Evolutionary conservation across 2,797 vertebrate species (phyloP).

Genomic region (Brotula barbata): DNA sequence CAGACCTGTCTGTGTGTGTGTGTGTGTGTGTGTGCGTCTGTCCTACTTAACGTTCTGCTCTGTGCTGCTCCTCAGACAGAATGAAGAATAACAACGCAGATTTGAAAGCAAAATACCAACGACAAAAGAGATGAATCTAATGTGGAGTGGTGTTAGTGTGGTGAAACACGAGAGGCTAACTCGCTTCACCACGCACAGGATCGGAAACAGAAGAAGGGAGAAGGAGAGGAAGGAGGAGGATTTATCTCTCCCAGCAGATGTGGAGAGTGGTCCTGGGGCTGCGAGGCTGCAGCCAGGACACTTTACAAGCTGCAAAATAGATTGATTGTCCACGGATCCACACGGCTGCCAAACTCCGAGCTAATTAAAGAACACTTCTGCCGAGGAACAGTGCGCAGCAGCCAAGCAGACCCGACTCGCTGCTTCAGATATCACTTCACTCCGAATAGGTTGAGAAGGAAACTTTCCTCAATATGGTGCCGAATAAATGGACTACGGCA

Average conservation of each 20-base stretch:
- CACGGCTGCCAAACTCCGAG: constrained; percentile 59
- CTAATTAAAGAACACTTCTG: constrained; percentile 74
- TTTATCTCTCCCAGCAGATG: constrained; percentile 68
- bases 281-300: constrained; percentile 64
- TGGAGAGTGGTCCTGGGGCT: constrained; percentile 46
- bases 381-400: constrained; percentile 48
- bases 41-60: constrained; percentile 20
- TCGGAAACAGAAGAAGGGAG: constrained; percentile 19
- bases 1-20: background rate
- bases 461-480: background rate
- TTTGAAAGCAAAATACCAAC: constrained; percentile 42
- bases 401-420: constrained; percentile 45
- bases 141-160: constrained; percentile 36
- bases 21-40: constrained; percentile 24
- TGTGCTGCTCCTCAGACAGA: constrained; percentile 24
- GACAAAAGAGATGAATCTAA: constrained; percentile 39
- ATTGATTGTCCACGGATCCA: constrained; percentile 72
- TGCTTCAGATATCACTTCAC: constrained; percentile 32
- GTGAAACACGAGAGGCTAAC: constrained; percentile 31
- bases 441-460: constrained; percentile 7
- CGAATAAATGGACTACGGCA: constrained; percentile 1
- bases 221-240: constrained; percentile 22
- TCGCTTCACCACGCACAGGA: constrained; percentile 19
- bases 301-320: constrained; percentile 72
- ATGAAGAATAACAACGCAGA: constrained; percentile 40